Evolutionary conservation across 2,888 invertebrate genomes (phyloP), one percentile per base, ranked within the genome.

Genomic region (Catonia carolina): DNA sequence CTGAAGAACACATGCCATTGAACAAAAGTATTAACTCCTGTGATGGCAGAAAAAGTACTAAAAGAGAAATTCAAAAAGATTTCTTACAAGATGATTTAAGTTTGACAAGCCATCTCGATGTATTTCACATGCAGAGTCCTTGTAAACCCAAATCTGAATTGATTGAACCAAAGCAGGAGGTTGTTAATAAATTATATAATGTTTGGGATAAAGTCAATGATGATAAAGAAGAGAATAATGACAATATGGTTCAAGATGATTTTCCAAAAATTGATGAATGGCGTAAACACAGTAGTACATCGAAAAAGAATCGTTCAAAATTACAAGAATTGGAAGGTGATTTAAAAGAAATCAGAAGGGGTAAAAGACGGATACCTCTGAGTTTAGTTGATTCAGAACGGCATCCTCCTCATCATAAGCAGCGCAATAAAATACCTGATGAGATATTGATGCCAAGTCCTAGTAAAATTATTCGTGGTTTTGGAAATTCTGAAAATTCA

Each of bases 41-140:
- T 27, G 27, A 27, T 27, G 8, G 8, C 7, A 17, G 15, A 6
- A 35, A 18, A 10, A 8, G 27, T 33, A 15, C 53, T 5, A 60
- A 60, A 33, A 50, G 53, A 20, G 62, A 62, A 53, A 47, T 49
- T 8, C 48, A 37, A 4, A 58, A 61, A 53, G 56, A 51, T 20
- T 50, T 57, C 23, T 12, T 61, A n/a, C 64, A 66, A 20, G 65
- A 66, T 2, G 65, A 66, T 20, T 53, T 65, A n/a, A 66, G 65
- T 57, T 55, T 66, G 35, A 62, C 65, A 4, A 61, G 64, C 33
- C 65, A 65, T 47, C 55, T 66, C 22, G 63, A 65, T 53, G 61
- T 61, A 39, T 61, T 66, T 33, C 63, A 64, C 17, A 60, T 66
- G 55, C 59, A 60, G 14, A 65, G 64, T 20, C 65, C 65, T 14